Evolutionary conservation across 2,888 invertebrate species (phyloP).

Genomic region (Limnephilus lunatus): DNA sequence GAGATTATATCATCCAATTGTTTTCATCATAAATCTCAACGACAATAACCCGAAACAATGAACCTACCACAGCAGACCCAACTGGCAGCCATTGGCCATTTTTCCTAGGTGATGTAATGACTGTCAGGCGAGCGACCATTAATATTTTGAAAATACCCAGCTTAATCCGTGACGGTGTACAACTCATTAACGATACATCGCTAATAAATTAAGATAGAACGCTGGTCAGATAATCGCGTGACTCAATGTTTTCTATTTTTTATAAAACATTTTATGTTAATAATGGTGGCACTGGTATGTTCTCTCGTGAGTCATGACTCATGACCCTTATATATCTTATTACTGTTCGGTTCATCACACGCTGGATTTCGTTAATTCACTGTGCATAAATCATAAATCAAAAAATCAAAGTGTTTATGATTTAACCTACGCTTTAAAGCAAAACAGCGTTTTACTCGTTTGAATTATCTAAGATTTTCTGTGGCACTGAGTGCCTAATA

Average conservation of each 20-base stretch:
- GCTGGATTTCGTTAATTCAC: slow-evolving; percentile 17
- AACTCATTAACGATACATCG: slow-evolving; percentile 40
- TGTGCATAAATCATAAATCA: slow-evolving; percentile 10
- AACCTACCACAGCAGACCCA: background rate
- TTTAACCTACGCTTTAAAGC: background rate
- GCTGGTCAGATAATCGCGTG: slow-evolving; percentile 38
- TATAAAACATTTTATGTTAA: slow-evolving; percentile 16
- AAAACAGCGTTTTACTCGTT: background rate
- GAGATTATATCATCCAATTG: no score
- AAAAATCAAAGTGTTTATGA: background rate
- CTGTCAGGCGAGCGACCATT: slow-evolving; percentile 29
- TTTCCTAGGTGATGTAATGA: slow-evolving; percentile 55
- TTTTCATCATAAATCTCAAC: background rate
- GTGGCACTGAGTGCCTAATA: background rate
- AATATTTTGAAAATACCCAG: slow-evolving; percentile 31
- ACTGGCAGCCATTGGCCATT: slow-evolving; percentile 11
- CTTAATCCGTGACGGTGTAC: slow-evolving; percentile 45
- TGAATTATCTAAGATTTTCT: background rate
- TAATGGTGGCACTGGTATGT: background rate
- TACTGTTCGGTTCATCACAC: slow-evolving; percentile 1
- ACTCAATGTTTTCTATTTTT: slow-evolving; percentile 36
- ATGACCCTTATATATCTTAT: slow-evolving; percentile 25
- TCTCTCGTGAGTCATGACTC: slow-evolving; percentile 26
- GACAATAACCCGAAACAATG: slow-evolving; percentile 41
- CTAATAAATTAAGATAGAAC: slow-evolving; percentile 47